Evolutionary conservation across 2,888 invertebrate species (phyloP).

Genomic region (Ceraclea dissimilis): DNA sequence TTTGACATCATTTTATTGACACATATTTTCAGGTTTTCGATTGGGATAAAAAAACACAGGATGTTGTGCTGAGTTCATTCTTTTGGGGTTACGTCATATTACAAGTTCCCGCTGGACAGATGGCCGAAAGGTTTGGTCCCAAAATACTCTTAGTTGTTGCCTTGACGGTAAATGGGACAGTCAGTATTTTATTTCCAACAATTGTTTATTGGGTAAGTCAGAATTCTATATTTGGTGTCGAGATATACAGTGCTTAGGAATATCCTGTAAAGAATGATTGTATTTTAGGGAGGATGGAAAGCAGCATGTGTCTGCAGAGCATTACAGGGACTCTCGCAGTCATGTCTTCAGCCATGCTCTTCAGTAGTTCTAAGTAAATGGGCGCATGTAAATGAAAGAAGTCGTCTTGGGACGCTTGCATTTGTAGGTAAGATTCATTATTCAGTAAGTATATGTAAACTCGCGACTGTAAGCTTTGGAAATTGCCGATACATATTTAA

Average conservation of each 20-base stretch:
- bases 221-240: not conserved
- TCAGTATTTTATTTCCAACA: constrained; percentile 59
- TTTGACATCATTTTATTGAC: too few relatives aligned
- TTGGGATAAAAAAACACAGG: constrained; percentile 51
- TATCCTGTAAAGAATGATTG: too few relatives aligned
- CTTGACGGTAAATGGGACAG: constrained; percentile 51
- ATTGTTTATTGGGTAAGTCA: constrained; percentile 32
- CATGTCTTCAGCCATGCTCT: constrained; percentile 58
- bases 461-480: too few relatives aligned
- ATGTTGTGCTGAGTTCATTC: constrained; percentile 55
- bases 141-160: constrained; percentile 53
- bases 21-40: constrained; percentile 47
- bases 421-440: constrained; percentile 29
- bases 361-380: constrained; percentile 67
- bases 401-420: constrained; percentile 40
- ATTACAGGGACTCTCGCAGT: constrained; percentile 66
- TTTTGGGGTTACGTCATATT: constrained; percentile 61
- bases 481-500: too few relatives aligned
- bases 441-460: too few relatives aligned
- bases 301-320: constrained; percentile 60
- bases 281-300: constrained; percentile 52
- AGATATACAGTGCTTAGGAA: not conserved
- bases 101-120: constrained; percentile 51
- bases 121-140: constrained; percentile 65
- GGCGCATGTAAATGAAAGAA: constrained; percentile 52